Base-by-base conservation (phyloP, 2,888 invertebrate species). In the Callyntrura guangdongensis region DNA sequence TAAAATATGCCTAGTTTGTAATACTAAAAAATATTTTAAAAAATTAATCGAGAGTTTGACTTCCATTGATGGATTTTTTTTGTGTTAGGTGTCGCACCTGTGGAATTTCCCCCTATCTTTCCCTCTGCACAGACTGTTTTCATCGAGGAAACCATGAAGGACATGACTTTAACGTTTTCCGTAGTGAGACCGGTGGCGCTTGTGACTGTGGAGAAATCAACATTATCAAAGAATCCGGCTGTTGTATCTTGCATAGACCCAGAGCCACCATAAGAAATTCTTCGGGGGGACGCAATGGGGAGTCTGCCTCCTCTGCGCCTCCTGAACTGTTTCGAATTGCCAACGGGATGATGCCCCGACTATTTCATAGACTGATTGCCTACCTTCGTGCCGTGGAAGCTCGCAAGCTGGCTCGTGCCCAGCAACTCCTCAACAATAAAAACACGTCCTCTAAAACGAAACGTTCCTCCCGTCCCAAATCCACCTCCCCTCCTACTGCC, bases 101-200 rank as follows among this genome's bases (percentile, higher is more conserved):
- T 93, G 95, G 95, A 8, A 94, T 95, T 22, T 95, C 95, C 0
- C 95, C 96, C 0, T 96, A 96, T 93, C 96, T 96, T 96, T 96
- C 96, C 14, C 94, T 96, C 20, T 96, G 96, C 94, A 95, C 95
- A 0, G 95, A 96, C 88, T 96, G 96, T 94, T 96, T 96, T 94
- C 95, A 95, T 94, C 95, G 94, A 47, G 96, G 95, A 6, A 95
- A 96, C 94, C 96, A 96, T 93, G 95, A 95, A 89, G 96, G 96
- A 12, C 96, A 96, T 94, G 96, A 96, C 94, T 96, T 95, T 94
- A 96, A 96, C 94, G 96, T 96, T 95, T 96, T 96, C 94, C 94
- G 95, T 36, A 95, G 95, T 92, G 95, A 96, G 93, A 96, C 96
- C 11, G 96, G 96, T 8, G 96, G 96, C 17, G 96, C 96, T 1